Evolutionary conservation across 2,113 vertebrate genomes (phyloP).

Genomic region (Sclerurus mexicanus): DNA sequence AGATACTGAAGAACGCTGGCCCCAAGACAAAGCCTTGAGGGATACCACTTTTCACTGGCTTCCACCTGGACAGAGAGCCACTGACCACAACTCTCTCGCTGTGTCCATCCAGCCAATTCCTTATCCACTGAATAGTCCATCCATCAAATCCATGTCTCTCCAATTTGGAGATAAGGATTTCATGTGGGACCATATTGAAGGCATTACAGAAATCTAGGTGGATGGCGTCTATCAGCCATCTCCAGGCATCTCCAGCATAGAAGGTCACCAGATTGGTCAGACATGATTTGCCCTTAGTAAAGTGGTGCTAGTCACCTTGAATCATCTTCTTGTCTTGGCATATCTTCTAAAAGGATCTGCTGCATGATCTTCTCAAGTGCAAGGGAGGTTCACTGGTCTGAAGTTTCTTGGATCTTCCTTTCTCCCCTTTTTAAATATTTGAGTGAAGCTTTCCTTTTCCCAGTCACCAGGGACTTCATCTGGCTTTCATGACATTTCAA

Average conservation of each 20-base stretch:
- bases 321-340: background rate
- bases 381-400: background rate
- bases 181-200: background rate
- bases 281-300: background rate
- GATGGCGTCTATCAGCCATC: background rate
- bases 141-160: background rate
- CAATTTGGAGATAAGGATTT: background rate
- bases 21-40: background rate
- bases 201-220: background rate
- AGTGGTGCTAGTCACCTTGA: background rate
- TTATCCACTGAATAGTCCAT: background rate
- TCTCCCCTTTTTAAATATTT: background rate
- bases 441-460: background rate
- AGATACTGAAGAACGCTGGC: background rate
- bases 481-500: background rate
- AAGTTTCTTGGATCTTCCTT: background rate
- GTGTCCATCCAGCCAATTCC: accelerated
- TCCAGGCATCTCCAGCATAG: background rate
- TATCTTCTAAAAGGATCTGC: background rate
- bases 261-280: background rate
- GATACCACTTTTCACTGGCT: accelerated
- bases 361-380: background rate
- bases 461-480: background rate
- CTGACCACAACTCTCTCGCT: too few relatives aligned
- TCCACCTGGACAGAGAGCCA: background rate